These are phyloP conservation scores for Colletes gigas DNA, from an alignment of 1,140 invertebrate species.

Conservation along the genomic window DNA sequence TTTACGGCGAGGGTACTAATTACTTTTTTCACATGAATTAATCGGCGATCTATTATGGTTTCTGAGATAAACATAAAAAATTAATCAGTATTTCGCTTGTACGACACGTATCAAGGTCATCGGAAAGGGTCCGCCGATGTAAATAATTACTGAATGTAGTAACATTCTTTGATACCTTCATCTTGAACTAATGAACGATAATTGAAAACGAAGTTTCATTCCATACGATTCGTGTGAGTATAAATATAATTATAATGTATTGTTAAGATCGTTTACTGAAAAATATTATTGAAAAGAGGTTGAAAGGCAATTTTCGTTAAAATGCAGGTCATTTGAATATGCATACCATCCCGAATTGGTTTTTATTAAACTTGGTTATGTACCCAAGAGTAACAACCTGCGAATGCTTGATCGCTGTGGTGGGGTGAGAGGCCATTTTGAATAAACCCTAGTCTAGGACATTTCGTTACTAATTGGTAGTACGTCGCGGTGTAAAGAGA, in stretches of 20 bases:
- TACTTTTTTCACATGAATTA: too few relatives aligned
- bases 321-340: neutral
- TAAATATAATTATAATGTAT: conserved; percentile 14
- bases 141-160: too few relatives aligned
- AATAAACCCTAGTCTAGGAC: neutral
- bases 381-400: neutral
- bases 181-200: too few relatives aligned
- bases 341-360: neutral
- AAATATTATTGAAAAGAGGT: neutral
- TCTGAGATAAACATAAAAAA: too few relatives aligned
- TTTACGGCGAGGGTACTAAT: too few relatives aligned
- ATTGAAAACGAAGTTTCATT: neutral
- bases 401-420: neutral
- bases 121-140: too few relatives aligned
- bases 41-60: too few relatives aligned
- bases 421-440: neutral
- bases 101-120: too few relatives aligned
- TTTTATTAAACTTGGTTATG: neutral
- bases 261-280: conserved; percentile 10
- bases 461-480: neutral
- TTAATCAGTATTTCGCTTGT: too few relatives aligned
- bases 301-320: neutral
- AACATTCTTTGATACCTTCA: too few relatives aligned
- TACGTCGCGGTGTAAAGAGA: too few relatives aligned
- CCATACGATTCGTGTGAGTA: neutral